Base-by-base conservation (phyloP, 2,888 invertebrate genomes). In the Lypha dubia region DNA sequence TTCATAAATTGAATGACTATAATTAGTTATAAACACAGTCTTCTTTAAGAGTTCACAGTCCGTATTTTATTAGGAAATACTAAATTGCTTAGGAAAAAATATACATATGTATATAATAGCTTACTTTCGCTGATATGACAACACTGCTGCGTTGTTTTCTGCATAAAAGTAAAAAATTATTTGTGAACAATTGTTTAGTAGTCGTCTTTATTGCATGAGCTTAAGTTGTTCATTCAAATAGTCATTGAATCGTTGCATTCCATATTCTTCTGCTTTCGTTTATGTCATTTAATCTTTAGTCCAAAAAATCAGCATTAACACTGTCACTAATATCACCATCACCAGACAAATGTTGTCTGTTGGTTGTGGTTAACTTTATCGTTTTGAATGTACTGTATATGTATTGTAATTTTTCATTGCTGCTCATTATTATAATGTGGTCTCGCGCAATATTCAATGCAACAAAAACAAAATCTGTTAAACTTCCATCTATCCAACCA, bases 401-500 rank as follows among this genome's bases (percentile, higher is more conserved):
- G 65, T 60, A 60, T 83, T 82, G 73, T 83, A 41, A 75, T 51
- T 83, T 68, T 49, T 70, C 53, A 79, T 79, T 83, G 79, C 63
- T 75, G 70, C 79, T 75, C 79, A 79, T 83, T 79, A 79, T 58
- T 63, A 17, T 38, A 74, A 75, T 83, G 79, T 44, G 79, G 79
- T 79, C 65, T 58, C 35, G 74, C 65, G 58, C 71, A 24, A 74
- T 79, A 79, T 65, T 74, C 53, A 68, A 73, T 70, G 46, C 56
- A 65, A 70, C 46, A 73, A 60, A 77, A 67, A 73, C 67, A 77
- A 46, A 51, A 24, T 17, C n/a, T 63, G 46, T 46, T n/a, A 51
- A 60, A 74, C 38, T 51, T 60, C 41, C 35, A 56, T 38, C 38
- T 38, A 63, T 65, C n/a, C 56, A 62, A 46, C 49, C 51, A 62